A percentile compares a stretch with the other conserved stretches of the same genome.
Conservation (phyloP, 2,113 vertebrate genomes). For the Psettodes erumei region DNA sequence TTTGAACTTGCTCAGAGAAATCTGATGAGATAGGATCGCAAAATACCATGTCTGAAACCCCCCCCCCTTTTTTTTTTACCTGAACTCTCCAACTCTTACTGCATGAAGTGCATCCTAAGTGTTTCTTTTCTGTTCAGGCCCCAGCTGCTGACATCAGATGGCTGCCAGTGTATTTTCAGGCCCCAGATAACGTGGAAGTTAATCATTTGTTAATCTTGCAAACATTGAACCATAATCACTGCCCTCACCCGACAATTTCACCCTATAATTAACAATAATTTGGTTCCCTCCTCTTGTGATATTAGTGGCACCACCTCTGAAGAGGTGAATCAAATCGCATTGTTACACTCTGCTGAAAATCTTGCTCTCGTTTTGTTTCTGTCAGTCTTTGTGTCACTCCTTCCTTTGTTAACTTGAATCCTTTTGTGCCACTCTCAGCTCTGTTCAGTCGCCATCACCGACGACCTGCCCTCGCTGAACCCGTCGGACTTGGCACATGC, state of each 20-base stretch:
- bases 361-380: constrained; percentile 28
- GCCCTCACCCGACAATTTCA: constrained; percentile 94
- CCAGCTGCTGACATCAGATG: constrained; percentile 48
- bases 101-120: neutral
- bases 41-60: neutral
- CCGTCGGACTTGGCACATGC: constrained; percentile 87
- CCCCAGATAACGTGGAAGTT: constrained; percentile 85
- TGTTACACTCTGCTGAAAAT: constrained; percentile 85
- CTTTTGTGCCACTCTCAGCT: constrained; percentile 53
- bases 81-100: neutral
- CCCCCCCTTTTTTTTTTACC: too few species aligned
- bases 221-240: constrained; percentile 91
- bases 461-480: constrained; percentile 88
- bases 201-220: constrained; percentile 93
- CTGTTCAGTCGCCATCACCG: constrained; percentile 85
- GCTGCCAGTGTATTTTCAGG: constrained; percentile 68
- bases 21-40: neutral
- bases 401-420: constrained; percentile 51
- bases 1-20: constrained; percentile 1
- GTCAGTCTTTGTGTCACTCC: constrained; percentile 8
- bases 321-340: constrained; percentile 88
- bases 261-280: constrained; percentile 94
- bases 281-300: constrained; percentile 87
- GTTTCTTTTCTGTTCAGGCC: neutral
- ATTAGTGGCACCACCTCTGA: constrained; percentile 89